These are phyloP conservation scores for Liasis olivaceus DNA, from an alignment of 2,797 vertebrate genomes.

Conservation along the genomic window DNA sequence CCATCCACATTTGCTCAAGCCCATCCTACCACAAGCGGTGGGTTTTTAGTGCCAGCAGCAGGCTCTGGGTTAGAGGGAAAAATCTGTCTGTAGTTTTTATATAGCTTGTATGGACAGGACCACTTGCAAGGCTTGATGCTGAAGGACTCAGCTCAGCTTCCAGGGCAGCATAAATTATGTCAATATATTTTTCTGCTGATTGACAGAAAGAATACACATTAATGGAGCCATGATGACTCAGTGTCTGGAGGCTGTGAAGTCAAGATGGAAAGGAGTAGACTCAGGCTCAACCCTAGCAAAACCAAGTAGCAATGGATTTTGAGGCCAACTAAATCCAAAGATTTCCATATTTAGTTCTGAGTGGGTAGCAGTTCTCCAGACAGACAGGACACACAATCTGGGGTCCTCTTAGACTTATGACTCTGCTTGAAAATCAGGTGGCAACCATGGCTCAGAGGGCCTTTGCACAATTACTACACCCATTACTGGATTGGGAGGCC, in stretches of 20 bases:
- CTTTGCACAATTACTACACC: neutral
- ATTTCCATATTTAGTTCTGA: neutral
- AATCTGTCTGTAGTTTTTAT: neutral
- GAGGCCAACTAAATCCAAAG: neutral
- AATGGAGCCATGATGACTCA: neutral
- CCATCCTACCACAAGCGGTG: neutral
- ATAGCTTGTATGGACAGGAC: neutral
- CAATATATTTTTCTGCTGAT: neutral
- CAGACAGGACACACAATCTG: neutral
- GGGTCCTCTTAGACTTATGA: neutral
- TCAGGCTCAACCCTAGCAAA: neutral
- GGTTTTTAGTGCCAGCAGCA: neutral
- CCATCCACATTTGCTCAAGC: neutral
- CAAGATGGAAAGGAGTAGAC: neutral
- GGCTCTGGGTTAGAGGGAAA: neutral
- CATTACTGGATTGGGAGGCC: neutral
- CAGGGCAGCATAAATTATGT: neutral
- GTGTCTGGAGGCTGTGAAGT: neutral
- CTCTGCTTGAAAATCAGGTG: neutral
- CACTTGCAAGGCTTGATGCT: neutral
- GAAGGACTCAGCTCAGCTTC: neutral
- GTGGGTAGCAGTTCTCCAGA: neutral
- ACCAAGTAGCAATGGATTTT: neutral
- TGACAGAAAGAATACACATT: neutral
- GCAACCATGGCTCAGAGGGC: neutral